Evolutionary conservation across 2,113 vertebrate genomes (phyloP).

Genomic region (Motacilla alba): DNA sequence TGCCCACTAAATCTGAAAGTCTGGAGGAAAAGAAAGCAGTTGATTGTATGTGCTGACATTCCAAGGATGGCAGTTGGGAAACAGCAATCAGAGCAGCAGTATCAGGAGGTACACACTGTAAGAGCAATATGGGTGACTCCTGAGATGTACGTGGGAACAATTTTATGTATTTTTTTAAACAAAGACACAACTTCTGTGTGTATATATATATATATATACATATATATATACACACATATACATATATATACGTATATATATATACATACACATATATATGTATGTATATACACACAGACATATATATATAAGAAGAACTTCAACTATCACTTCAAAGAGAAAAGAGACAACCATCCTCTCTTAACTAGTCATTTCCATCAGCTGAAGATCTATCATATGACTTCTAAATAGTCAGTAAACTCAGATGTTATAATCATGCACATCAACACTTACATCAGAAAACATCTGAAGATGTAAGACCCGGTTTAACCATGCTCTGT

Average conservation of each 20-base stretch:
- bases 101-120: not conserved
- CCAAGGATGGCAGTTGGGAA: not conserved
- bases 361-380: not conserved
- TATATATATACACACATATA: fast-evolving
- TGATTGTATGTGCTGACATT: constrained; percentile 37
- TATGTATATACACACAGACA: not conserved
- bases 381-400: not conserved
- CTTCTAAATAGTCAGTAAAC: not conserved
- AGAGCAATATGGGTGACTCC: not conserved
- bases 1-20: constrained; percentile 4
- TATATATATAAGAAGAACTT: not conserved
- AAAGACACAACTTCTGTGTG: not conserved
- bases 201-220: not conserved
- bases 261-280: not conserved
- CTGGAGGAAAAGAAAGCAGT: constrained; percentile 7
- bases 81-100: not conserved
- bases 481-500: not conserved
- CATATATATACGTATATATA: not conserved
- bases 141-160: not conserved
- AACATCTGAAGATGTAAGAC: not conserved
- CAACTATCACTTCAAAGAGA: not conserved
- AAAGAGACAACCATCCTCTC: not conserved
- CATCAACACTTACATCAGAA: not conserved
- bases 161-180: not conserved
- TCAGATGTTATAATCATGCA: not conserved